Evolutionary conservation across 2,113 vertebrate genomes (phyloP).

Genomic region (Poeciliopsis occidentalis): DNA sequence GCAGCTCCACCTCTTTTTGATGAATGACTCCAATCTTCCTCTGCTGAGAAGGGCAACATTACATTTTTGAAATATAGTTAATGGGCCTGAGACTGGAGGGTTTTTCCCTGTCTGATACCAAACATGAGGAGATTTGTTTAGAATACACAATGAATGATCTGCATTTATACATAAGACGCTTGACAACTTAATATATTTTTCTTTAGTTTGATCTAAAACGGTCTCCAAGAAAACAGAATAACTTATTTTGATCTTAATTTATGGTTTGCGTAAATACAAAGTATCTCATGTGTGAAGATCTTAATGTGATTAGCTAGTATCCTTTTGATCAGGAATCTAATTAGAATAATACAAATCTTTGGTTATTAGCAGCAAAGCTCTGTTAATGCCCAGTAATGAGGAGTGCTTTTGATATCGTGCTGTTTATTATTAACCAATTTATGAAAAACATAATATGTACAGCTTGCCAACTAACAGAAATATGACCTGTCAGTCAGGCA

Average conservation of each 20-base stretch:
- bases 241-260: neutral
- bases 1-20: slow-evolving; percentile 45
- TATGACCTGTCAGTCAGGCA: neutral
- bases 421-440: neutral
- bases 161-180: neutral
- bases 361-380: neutral
- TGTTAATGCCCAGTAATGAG: neutral
- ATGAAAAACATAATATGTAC: neutral
- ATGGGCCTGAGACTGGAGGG: slow-evolving; percentile 34
- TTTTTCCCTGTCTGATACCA: slow-evolving; percentile 8
- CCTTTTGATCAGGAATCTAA: slow-evolving; percentile 1
- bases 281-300: neutral
- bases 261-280: neutral
- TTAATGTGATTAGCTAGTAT: neutral
- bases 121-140: slow-evolving; percentile 28
- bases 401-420: neutral
- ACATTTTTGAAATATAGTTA: slow-evolving; percentile 42
- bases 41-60: slow-evolving; percentile 29
- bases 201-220: neutral
- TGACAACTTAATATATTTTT: neutral
- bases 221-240: neutral
- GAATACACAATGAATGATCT: neutral
- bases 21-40: slow-evolving; percentile 60
- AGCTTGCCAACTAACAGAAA: neutral
- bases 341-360: neutral